A percentile compares a stretch with the other conserved stretches of the same genome.
Conservation (phyloP, 2,888 invertebrate genomes). For the Netelia inedita region DNA sequence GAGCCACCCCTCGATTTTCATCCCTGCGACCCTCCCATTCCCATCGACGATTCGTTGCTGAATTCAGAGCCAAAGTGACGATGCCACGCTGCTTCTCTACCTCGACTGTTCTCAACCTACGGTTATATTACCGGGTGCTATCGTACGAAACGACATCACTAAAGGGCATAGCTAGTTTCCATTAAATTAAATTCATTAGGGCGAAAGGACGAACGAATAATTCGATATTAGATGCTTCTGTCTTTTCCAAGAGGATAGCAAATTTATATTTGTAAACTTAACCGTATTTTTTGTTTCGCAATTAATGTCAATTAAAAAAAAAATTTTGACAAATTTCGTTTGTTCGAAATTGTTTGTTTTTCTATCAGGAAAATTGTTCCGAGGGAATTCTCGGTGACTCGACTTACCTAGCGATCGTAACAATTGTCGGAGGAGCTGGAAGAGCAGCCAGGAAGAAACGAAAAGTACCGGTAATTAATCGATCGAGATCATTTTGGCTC, state of each 20-base stretch:
- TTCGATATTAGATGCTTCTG: slow-evolving; percentile 13
- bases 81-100: slow-evolving; percentile 26
- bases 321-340: no score
- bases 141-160: background rate
- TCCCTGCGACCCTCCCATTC: slow-evolving; percentile 75
- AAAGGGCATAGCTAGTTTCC: slow-evolving; percentile 10
- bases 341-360: no score
- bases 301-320: no score
- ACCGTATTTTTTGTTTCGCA: no score
- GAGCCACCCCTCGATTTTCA: slow-evolving; percentile 47
- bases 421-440: slow-evolving; percentile 89
- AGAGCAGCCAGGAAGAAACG: slow-evolving; percentile 87
- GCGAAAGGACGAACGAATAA: slow-evolving; percentile 20
- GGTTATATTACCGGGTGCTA: background rate
- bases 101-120: slow-evolving; percentile 53
- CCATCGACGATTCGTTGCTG: slow-evolving; percentile 68
- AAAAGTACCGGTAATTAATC: slow-evolving; percentile 87
- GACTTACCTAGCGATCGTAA: slow-evolving; percentile 90
- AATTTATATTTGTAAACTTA: no score
- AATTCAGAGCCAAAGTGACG: slow-evolving; percentile 44
- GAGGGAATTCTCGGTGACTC: background rate
- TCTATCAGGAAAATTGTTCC: no score
- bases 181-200: slow-evolving; percentile 28
- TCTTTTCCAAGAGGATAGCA: background rate
- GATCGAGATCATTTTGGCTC: slow-evolving; percentile 88